These are phyloP conservation scores for Rugalucina vietnamica DNA, from an alignment of 2,888 invertebrate genomes.

Conservation along the genomic window DNA sequence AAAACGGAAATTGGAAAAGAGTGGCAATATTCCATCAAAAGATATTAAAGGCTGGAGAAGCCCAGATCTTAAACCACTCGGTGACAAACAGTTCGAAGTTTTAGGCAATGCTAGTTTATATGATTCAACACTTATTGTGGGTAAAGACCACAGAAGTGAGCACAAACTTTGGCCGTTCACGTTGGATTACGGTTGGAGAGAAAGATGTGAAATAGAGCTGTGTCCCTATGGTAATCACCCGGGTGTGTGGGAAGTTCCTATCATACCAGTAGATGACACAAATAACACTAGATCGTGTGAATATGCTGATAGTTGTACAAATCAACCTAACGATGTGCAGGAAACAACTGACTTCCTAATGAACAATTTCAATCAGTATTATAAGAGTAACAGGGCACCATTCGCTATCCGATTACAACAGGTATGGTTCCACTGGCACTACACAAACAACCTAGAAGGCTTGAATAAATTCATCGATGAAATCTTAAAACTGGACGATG, in stretches of 20 bases:
- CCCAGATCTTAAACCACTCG: slow-evolving; percentile 59
- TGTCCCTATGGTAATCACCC: slow-evolving; percentile 58
- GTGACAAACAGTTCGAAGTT: slow-evolving; percentile 61
- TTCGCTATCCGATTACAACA: slow-evolving; percentile 68
- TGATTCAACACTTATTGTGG: slow-evolving; percentile 65
- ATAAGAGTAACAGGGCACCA: slow-evolving; percentile 63
- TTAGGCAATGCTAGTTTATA: slow-evolving; percentile 65
- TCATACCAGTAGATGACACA: slow-evolving; percentile 58
- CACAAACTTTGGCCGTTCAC: slow-evolving; percentile 70
- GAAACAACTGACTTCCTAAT: slow-evolving; percentile 85
- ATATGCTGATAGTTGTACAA: slow-evolving; percentile 71
- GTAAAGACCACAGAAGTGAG: slow-evolving; percentile 26
- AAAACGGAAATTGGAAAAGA: slow-evolving; percentile 39
- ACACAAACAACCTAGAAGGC: slow-evolving; percentile 61
- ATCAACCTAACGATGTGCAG: slow-evolving; percentile 54
- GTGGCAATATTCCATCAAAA: slow-evolving; percentile 33
- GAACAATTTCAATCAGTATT: slow-evolving; percentile 88
- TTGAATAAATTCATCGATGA: slow-evolving; percentile 64
- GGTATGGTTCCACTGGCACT: slow-evolving; percentile 70
- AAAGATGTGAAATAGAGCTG: slow-evolving; percentile 50
- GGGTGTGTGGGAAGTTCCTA: slow-evolving; percentile 72
- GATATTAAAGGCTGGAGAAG: slow-evolving; percentile 68
- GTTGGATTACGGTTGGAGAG: slow-evolving; percentile 65
- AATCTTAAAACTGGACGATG: slow-evolving; percentile 70
- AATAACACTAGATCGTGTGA: slow-evolving; percentile 65